Evolutionary conservation across 2,888 invertebrate species (phyloP).

Genomic region (Hypomecis atomaria): DNA sequence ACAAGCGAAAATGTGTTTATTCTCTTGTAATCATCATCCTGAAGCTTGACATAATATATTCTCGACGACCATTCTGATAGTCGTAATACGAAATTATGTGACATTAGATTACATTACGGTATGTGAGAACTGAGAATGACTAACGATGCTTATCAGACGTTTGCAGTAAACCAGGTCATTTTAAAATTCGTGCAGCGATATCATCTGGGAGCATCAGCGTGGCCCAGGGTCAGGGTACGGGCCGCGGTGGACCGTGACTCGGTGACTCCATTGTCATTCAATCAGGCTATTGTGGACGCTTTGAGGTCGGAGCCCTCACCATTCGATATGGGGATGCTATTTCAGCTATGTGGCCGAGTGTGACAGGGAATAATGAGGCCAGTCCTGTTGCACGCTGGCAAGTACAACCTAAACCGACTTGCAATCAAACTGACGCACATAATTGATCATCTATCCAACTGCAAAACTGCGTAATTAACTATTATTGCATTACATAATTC

Average conservation of each 20-base stretch:
- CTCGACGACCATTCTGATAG: background rate
- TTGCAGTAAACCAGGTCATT: conserved; percentile 35
- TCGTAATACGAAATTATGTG: background rate
- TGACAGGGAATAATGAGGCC: conserved; percentile 18
- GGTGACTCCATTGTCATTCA: conserved; percentile 71
- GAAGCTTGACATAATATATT: no score
- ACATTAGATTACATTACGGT: background rate
- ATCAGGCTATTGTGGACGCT: conserved; percentile 71
- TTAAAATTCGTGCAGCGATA: conserved; percentile 40
- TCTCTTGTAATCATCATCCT: no score
- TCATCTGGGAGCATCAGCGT: conserved; percentile 34
- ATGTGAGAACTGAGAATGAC: background rate
- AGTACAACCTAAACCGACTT: no score
- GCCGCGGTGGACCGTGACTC: conserved; percentile 67
- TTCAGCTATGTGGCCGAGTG: conserved; percentile 37
- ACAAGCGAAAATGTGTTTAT: no score
- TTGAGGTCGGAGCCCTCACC: conserved; percentile 59
- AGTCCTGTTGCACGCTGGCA: background rate
- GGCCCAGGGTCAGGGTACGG: conserved; percentile 58
- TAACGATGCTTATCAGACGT: background rate
- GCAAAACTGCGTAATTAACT: no score
- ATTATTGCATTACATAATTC: no score
- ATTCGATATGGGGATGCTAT: conserved; percentile 65
- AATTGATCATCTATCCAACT: no score
- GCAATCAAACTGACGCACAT: no score